Conservation (phyloP, 2,888 invertebrate genomes). For the Dermolepida albohirtum region DNA sequence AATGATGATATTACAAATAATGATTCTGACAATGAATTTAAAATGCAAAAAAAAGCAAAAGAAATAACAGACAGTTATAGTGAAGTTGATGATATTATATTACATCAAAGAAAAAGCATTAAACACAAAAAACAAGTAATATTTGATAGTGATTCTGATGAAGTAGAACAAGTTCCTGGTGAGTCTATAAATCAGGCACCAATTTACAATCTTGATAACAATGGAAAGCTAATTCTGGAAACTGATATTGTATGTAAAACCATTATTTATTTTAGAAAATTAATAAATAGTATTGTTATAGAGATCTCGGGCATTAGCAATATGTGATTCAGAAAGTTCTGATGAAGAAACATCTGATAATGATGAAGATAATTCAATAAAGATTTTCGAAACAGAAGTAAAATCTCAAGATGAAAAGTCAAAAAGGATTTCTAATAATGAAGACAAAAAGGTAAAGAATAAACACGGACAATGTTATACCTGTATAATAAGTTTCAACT, state of each 20-base stretch:
- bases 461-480: no score
- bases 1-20: no score
- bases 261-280: slow-evolving; percentile 1
- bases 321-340: slow-evolving; percentile 72
- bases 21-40: background rate
- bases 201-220: slow-evolving; percentile 47
- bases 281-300: slow-evolving; percentile 45
- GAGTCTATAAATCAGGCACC: slow-evolving; percentile 34
- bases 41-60: background rate
- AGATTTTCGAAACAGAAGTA: slow-evolving; percentile 35
- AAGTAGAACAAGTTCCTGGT: slow-evolving; percentile 33
- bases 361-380: slow-evolving; percentile 38
- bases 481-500: no score
- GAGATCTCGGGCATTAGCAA: slow-evolving; percentile 60
- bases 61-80: slow-evolving; percentile 1
- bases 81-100: background rate
- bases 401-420: slow-evolving; percentile 36
- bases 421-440: slow-evolving; percentile 41
- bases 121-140: slow-evolving; percentile 32
- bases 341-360: slow-evolving; percentile 55
- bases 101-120: background rate
- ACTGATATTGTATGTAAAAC: slow-evolving; percentile 17
- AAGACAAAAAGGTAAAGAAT: slow-evolving; percentile 6
- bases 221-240: slow-evolving; percentile 48
- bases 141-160: slow-evolving; percentile 51